phyloP scores from a whole-genome alignment of 2,113 vertebrate genomes.

The Cettia cetti region DNA sequence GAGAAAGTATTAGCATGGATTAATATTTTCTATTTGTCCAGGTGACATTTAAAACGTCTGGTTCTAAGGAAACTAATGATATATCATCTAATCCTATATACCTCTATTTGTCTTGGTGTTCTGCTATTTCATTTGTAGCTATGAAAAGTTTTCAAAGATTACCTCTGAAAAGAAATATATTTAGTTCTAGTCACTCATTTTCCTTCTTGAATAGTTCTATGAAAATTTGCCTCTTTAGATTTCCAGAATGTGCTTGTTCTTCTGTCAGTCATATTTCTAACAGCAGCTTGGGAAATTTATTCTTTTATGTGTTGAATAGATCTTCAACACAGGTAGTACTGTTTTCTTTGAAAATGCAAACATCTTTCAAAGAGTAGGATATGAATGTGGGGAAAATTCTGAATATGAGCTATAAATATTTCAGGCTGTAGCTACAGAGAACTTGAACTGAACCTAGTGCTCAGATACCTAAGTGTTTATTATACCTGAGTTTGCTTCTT shows the following conservation, averaged over 20 bases:
- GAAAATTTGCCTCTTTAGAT: background rate
- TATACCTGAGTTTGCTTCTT: background rate
- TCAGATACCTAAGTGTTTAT: background rate
- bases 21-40: background rate
- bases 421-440: background rate
- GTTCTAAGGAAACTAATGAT: background rate
- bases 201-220: background rate
- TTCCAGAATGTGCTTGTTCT: background rate
- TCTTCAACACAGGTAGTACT: background rate
- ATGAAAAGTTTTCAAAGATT: background rate
- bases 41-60: background rate
- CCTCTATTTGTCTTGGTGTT: background rate
- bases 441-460: background rate
- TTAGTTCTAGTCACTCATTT: background rate
- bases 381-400: background rate
- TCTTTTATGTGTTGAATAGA: background rate
- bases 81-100: background rate
- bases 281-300: background rate
- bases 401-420: background rate
- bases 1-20: background rate
- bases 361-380: background rate
- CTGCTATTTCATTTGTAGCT: background rate
- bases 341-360: background rate
- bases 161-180: background rate
- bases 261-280: background rate